phyloP scores from a whole-genome alignment of 2,113 vertebrate genomes.

The Callaeas wilsoni region DNA sequence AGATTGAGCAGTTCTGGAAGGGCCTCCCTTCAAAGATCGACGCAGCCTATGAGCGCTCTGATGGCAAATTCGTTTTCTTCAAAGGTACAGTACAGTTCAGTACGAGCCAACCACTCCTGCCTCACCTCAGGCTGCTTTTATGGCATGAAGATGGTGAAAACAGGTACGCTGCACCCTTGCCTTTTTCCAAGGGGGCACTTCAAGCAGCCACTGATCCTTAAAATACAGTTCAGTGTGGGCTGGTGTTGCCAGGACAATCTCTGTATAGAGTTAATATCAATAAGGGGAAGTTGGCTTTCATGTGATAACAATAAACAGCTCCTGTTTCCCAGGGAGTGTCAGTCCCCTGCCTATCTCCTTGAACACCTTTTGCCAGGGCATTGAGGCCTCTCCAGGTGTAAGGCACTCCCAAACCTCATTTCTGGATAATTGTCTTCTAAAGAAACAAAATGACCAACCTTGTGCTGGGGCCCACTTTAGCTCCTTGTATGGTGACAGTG shows the following conservation, averaged over 20 bases:
- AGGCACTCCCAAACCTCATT: neutral
- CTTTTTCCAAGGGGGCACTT: neutral
- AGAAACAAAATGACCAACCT: neutral
- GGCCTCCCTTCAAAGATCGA: slow-evolving; percentile 93
- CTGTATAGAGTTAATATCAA: neutral
- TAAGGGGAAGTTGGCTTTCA: neutral
- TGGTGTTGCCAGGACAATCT: neutral
- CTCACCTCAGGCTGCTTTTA: neutral
- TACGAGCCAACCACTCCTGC: neutral
- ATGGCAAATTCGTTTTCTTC: slow-evolving; percentile 97
- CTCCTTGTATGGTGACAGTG: neutral
- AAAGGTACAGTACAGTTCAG: slow-evolving; percentile 79
- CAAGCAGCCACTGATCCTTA: neutral
- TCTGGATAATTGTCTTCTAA: neutral
- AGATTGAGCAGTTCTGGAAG: slow-evolving; percentile 98
- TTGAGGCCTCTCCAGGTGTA: neutral
- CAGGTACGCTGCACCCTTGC: rapidly evolving
- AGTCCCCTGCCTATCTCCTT: neutral
- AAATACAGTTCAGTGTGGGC: neutral
- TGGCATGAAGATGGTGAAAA: neutral
- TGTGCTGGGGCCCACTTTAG: neutral
- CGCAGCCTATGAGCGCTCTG: slow-evolving; percentile 92
- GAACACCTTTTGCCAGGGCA: neutral
- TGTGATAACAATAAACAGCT: neutral
- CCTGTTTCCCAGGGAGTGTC: neutral